These are phyloP conservation scores for Leptura quadrifasciata DNA, from an alignment of 2,888 invertebrate species.

Conservation along the genomic window DNA sequence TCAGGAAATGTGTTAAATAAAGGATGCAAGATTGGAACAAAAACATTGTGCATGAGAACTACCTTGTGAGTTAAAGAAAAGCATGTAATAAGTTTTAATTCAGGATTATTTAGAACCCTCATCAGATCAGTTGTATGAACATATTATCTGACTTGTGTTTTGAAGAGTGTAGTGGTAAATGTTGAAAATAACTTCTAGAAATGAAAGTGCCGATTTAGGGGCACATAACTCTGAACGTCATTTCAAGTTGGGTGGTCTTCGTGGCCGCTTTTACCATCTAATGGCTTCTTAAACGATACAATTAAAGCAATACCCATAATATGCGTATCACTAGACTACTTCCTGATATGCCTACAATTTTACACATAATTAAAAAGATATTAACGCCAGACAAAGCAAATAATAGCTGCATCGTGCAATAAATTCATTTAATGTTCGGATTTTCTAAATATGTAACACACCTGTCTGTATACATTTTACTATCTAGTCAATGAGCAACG, in stretches of 20 bases:
- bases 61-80: no score
- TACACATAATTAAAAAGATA: slow-evolving; percentile 28
- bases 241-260: slow-evolving; percentile 12
- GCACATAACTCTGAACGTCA: slow-evolving; percentile 10
- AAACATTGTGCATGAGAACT: no score
- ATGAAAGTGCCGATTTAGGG: slow-evolving; percentile 16
- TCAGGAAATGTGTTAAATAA: no score
- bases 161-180: background rate
- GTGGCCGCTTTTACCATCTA: slow-evolving; percentile 26
- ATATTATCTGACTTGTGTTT: background rate
- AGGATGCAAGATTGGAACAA: no score
- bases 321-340: slow-evolving; percentile 24
- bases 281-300: slow-evolving; percentile 29
- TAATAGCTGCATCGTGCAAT: slow-evolving; percentile 8
- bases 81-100: no score
- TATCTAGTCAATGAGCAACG: background rate
- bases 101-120: background rate
- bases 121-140: background rate
- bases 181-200: slow-evolving; percentile 8
- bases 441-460: slow-evolving; percentile 18
- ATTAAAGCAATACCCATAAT: slow-evolving; percentile 34
- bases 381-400: slow-evolving; percentile 24
- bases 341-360: slow-evolving; percentile 20
- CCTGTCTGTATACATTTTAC: background rate
- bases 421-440: slow-evolving; percentile 18